phyloP scores from a whole-genome alignment of 2,113 vertebrate species.

The Pterocles orientalis region DNA sequence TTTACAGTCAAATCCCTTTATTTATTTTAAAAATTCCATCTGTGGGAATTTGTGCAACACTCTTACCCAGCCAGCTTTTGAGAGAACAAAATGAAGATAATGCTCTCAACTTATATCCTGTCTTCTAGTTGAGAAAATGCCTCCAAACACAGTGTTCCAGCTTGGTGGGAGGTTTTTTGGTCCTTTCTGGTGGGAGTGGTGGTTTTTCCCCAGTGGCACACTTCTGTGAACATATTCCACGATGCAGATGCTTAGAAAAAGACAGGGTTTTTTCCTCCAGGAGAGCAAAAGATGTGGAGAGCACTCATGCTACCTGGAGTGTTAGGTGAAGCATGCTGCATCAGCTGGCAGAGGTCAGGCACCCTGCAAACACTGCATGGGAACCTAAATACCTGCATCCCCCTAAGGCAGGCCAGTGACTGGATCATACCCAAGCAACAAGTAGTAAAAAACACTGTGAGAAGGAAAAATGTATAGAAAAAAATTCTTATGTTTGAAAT shows the following conservation, averaged over 20 bases:
- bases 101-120: background rate
- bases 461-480: background rate
- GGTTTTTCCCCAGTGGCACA: background rate
- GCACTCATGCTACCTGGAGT: background rate
- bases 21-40: background rate
- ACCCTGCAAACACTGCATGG: background rate
- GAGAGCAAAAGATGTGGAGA: background rate
- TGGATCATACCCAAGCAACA: background rate
- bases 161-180: background rate
- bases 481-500: background rate
- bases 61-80: background rate
- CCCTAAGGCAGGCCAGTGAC: background rate
- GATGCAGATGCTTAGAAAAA: background rate
- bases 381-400: background rate
- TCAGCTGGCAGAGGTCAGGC: background rate
- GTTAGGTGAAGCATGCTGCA: background rate
- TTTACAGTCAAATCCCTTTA: background rate
- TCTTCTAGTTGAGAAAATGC: background rate
- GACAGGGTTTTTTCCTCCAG: background rate
- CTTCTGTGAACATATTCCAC: background rate
- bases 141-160: background rate
- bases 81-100: background rate
- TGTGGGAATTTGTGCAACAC: background rate
- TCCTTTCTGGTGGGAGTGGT: background rate
- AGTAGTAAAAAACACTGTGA: background rate